Evolutionary conservation across 2,113 vertebrate genomes (phyloP).

Genomic region (Zapornia atra): DNA sequence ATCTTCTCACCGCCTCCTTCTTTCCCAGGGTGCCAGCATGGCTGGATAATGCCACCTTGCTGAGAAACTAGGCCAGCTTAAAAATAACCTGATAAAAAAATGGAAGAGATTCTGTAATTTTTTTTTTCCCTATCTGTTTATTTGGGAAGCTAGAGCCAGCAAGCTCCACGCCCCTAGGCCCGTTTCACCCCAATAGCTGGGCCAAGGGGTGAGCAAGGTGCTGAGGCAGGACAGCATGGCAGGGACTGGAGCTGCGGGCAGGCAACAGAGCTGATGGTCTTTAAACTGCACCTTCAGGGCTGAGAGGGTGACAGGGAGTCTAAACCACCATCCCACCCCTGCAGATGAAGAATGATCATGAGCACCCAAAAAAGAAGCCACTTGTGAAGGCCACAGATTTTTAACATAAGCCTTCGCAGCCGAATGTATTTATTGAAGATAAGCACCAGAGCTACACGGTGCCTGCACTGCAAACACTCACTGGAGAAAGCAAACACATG

Average conservation of each 20-base stretch:
- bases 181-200: not conserved
- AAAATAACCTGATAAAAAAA: conserved; percentile 21
- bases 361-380: not conserved
- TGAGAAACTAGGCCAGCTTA: conserved; percentile 36
- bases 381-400: not conserved
- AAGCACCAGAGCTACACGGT: not conserved
- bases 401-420: not conserved
- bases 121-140: not conserved
- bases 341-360: rapidly evolving
- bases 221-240: rapidly evolving
- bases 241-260: not conserved
- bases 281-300: not conserved
- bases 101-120: not conserved
- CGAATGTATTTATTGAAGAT: not conserved
- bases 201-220: not conserved
- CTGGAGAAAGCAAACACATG: not conserved
- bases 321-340: not conserved
- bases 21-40: not conserved
- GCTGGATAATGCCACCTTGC: not conserved
- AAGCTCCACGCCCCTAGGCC: not conserved
- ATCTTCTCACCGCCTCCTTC: rapidly evolving
- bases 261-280: not conserved
- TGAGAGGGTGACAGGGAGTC: not conserved
- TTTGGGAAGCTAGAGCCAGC: not conserved
- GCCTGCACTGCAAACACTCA: not conserved